phyloP scores from a whole-genome alignment of 2,113 vertebrate species.

The Leucosticte australis region DNA sequence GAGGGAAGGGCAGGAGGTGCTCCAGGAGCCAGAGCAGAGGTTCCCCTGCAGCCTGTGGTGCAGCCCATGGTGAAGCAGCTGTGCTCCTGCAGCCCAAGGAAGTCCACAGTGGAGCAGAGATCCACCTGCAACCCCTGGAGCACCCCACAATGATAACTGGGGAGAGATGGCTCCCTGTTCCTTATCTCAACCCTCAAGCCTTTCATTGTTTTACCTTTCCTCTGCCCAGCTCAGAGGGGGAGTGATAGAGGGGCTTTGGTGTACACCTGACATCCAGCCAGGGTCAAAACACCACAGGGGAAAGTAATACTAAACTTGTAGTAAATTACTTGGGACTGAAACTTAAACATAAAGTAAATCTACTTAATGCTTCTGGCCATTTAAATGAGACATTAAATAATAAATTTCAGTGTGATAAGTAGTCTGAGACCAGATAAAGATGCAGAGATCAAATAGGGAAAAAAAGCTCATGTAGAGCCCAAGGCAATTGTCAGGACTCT shows the following conservation, averaged over 20 bases:
- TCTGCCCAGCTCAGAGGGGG: not conserved
- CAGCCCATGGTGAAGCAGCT: not conserved
- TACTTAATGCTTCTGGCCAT: not conserved
- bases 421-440: not conserved
- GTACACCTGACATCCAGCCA: not conserved
- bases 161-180: not conserved
- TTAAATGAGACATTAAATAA: not conserved
- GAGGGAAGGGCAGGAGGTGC: not conserved
- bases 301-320: not conserved
- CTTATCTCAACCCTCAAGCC: not conserved
- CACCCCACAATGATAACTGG: not conserved
- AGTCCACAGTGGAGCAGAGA: not conserved
- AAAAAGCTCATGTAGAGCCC: not conserved
- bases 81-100: not conserved
- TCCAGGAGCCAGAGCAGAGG: not conserved
- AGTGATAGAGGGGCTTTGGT: not conserved
- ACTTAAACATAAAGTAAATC: not conserved
- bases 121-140: not conserved
- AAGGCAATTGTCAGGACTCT: not conserved
- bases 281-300: not conserved
- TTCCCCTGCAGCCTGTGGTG: not conserved
- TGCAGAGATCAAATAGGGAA: not conserved
- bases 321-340: not conserved
- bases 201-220: not conserved
- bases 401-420: not conserved